Evolutionary conservation across 2,113 vertebrate genomes (phyloP).

Genomic region (Anhinga rufa): DNA sequence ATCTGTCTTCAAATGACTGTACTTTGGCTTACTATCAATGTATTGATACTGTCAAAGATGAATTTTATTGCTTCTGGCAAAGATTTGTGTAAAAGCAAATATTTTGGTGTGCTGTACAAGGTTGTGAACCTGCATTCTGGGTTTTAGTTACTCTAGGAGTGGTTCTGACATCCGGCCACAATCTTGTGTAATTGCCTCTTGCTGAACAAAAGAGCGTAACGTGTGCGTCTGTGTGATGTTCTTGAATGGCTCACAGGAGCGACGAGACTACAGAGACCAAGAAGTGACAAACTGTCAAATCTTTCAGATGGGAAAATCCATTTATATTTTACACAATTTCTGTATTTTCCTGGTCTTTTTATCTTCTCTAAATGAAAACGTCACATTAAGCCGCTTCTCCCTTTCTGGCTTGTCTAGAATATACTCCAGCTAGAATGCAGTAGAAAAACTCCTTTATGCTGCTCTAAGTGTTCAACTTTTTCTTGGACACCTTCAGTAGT

Average conservation of each 20-base stretch:
- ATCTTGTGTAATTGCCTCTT: slow-evolving; percentile 13
- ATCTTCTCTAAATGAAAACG: background rate
- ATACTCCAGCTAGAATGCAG: background rate
- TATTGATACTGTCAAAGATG: background rate
- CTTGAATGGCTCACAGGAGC: background rate
- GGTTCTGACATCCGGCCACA: background rate
- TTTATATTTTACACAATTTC: background rate
- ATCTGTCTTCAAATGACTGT: background rate
- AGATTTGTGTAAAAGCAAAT: background rate
- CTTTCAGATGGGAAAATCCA: background rate
- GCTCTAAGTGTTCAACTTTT: background rate
- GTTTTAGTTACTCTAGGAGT: background rate
- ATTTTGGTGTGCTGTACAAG: background rate
- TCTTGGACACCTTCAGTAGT: background rate
- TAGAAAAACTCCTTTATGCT: background rate
- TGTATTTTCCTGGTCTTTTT: background rate
- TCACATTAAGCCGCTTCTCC: background rate
- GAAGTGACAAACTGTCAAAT: background rate
- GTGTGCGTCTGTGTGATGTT: background rate
- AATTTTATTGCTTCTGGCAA: background rate
- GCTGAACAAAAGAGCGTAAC: background rate
- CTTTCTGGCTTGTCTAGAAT: background rate
- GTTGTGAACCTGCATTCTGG: background rate
- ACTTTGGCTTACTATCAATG: background rate
- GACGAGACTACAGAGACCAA: background rate